Evolutionary conservation across 2,888 invertebrate species (phyloP).

Genomic region (Drosophila koepferae): DNA sequence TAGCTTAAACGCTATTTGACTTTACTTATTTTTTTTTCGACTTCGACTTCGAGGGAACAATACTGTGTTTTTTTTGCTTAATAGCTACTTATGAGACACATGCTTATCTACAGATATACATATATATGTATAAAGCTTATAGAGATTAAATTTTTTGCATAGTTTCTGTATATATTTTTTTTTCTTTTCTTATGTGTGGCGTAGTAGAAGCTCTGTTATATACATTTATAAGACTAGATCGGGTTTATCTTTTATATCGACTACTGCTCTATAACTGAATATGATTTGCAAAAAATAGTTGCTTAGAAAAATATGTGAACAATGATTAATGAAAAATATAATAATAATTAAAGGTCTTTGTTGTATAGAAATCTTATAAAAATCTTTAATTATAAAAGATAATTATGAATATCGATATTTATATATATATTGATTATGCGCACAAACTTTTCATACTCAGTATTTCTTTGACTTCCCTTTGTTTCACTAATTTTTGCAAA

Average conservation of each 20-base stretch:
- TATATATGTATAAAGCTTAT: conserved; percentile 23
- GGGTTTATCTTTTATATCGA: conserved; percentile 27
- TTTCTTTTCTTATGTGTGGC: conserved; percentile 1
- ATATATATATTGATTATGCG: neutral
- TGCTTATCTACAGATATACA: conserved; percentile 15
- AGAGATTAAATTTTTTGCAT: conserved; percentile 45
- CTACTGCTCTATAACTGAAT: conserved; percentile 35
- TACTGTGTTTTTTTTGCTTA: conserved; percentile 22
- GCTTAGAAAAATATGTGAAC: conserved; percentile 8
- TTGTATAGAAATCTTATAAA: neutral
- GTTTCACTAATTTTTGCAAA: conserved; percentile 10
- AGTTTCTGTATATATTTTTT: conserved; percentile 4
- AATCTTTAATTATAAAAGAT: neutral
- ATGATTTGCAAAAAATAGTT: conserved; percentile 13
- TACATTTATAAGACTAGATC: conserved; percentile 37
- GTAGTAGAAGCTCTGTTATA: conserved; percentile 30
- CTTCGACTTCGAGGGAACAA: conserved; percentile 12
- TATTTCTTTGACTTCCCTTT: conserved; percentile 13
- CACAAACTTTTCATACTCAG: conserved; percentile 13
- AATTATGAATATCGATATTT: neutral
- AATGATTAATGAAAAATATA: neutral
- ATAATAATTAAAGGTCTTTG: neutral
- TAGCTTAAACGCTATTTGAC: conserved; percentile 54
- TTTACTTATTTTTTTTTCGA: conserved; percentile 18
- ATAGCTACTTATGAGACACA: conserved; percentile 31